These are phyloP conservation scores for Eurystomus glaucurus DNA, from an alignment of 2,797 vertebrate genomes.

Conservation along the genomic window DNA sequence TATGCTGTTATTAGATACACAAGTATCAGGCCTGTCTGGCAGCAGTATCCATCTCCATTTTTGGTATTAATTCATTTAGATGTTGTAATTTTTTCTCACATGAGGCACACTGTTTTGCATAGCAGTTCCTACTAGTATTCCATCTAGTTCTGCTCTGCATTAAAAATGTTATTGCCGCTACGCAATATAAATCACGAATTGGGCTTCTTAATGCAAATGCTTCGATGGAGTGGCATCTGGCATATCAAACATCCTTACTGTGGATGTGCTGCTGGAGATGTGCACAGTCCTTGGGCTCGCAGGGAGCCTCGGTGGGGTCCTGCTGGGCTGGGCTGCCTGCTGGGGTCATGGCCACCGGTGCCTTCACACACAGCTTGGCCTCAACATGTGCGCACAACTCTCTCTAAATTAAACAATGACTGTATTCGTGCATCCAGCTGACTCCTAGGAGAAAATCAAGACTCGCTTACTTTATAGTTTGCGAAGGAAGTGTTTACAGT, in stretches of 20 bases:
- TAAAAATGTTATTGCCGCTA: not conserved
- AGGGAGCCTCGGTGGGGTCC: rapidly evolving
- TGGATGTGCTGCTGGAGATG: not conserved
- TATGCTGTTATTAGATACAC: not conserved
- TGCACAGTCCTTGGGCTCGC: rapidly evolving
- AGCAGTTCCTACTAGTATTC: not conserved
- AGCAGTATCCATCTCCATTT: not conserved
- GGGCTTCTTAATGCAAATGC: not conserved
- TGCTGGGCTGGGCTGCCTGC: not conserved
- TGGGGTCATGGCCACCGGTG: rapidly evolving
- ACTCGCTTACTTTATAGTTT: not conserved
- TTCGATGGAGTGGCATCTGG: not conserved
- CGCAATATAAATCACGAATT: not conserved
- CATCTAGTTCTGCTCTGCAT: rapidly evolving
- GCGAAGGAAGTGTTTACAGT: not conserved
- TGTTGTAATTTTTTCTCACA: not conserved
- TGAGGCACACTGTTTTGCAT: not conserved
- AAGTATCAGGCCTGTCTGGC: not conserved
- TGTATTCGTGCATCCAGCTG: not conserved
- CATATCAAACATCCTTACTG: rapidly evolving
- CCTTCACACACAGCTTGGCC: rapidly evolving
- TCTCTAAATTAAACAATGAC: rapidly evolving
- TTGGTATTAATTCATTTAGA: not conserved
- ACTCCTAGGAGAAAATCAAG: not conserved
- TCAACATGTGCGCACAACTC: rapidly evolving